A percentile compares a stretch with the other conserved stretches of the same genome.
Conservation (phyloP, 2,888 invertebrate species). For the Pseudococcus longispinus region DNA sequence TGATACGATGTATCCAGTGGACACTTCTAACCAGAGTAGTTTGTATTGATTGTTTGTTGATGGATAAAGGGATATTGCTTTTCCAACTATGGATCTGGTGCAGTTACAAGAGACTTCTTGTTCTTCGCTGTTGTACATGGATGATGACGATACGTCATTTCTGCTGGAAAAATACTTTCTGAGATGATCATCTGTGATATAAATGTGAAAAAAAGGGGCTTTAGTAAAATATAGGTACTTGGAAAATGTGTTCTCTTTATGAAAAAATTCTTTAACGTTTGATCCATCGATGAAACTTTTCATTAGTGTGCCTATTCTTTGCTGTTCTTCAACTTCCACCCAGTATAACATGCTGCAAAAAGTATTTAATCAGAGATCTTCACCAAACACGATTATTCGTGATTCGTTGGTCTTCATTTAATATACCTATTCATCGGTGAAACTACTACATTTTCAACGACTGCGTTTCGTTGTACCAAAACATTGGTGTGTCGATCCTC, state of each 20-base stretch:
- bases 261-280: constrained; percentile 69
- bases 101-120: constrained; percentile 55
- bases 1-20: constrained; percentile 69
- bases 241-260: constrained; percentile 35
- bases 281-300: constrained; percentile 69
- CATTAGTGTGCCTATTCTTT: constrained; percentile 71
- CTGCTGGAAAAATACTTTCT: neutral
- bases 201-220: neutral
- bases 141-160: constrained; percentile 45
- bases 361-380: constrained; percentile 13
- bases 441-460: constrained; percentile 58
- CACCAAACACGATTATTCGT: neutral
- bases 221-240: neutral
- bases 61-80: constrained; percentile 44
- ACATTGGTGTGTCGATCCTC: constrained; percentile 57
- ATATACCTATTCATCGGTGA: constrained; percentile 59
- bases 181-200: neutral
- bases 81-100: constrained; percentile 50
- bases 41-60: constrained; percentile 59
- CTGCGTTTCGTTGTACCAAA: constrained; percentile 58
- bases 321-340: constrained; percentile 70
- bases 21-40: constrained; percentile 72
- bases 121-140: constrained; percentile 32
- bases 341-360: constrained; percentile 72
- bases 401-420: neutral